These are phyloP conservation scores for Daubentonia madagascariensis DNA, from an alignment of 2,113 vertebrate genomes.

Conservation along the genomic window DNA sequence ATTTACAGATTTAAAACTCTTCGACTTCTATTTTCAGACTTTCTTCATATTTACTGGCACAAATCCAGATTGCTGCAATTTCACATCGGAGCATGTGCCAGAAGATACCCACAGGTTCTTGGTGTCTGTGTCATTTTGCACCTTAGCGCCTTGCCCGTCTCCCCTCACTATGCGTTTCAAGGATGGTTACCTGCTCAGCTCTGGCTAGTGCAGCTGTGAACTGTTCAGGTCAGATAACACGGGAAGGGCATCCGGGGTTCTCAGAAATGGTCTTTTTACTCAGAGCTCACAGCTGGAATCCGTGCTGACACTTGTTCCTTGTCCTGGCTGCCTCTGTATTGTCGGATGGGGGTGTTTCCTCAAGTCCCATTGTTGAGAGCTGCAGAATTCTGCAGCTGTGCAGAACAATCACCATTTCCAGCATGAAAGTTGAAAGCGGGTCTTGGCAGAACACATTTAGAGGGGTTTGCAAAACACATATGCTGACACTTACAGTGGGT, in stretches of 20 bases:
- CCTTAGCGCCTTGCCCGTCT: neutral
- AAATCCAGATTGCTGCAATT: neutral
- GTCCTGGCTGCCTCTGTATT: neutral
- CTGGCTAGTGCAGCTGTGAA: neutral
- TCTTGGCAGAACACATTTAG: neutral
- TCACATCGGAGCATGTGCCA: neutral
- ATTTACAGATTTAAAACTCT: neutral
- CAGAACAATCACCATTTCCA: neutral
- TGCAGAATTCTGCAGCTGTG: constrained; percentile 21
- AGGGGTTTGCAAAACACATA: neutral
- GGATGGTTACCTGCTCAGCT: neutral
- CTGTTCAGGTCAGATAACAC: neutral
- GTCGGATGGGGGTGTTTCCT: neutral
- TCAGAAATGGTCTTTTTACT: neutral
- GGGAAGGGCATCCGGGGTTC: neutral
- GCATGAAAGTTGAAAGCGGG: neutral
- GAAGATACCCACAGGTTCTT: neutral
- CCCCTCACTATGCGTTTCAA: neutral
- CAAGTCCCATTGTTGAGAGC: neutral
- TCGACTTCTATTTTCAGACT: neutral
- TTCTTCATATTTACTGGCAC: neutral
- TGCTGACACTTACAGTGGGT: neutral
- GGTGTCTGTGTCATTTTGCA: neutral
- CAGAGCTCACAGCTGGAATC: neutral
- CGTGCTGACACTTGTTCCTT: neutral